Conservation (phyloP, 2,888 invertebrate species). For the Apodemia zela region DNA sequence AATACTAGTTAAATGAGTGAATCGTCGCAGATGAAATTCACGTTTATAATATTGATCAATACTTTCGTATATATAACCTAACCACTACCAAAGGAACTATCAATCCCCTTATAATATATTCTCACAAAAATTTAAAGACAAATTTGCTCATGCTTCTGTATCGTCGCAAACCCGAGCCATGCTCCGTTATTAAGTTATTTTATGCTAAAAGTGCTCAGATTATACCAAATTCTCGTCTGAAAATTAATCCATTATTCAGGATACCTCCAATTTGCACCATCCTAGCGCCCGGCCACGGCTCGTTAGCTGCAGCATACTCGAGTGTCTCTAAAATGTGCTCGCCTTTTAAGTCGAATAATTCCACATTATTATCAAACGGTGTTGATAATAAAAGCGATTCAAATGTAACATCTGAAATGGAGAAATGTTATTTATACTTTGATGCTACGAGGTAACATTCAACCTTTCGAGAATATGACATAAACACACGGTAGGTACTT, state of each 20-base stretch:
- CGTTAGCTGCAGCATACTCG: constrained; percentile 75
- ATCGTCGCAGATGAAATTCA: too few relatives aligned
- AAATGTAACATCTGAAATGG: constrained; percentile 83
- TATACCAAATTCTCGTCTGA: not conserved
- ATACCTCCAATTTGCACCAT: constrained; percentile 83
- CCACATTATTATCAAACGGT: constrained; percentile 89
- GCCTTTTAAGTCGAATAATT: constrained; percentile 86
- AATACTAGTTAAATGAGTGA: too few relatives aligned
- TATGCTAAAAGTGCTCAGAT: not conserved
- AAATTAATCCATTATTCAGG: not conserved
- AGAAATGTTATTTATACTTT: not conserved
- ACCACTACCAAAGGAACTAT: too few relatives aligned
- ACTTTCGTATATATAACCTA: too few relatives aligned
- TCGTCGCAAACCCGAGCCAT: not conserved
- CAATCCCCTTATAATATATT: not conserved
- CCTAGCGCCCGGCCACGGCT: constrained; percentile 62
- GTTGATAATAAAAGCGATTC: constrained; percentile 84
- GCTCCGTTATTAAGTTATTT: not conserved
- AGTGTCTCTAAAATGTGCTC: constrained; percentile 82
- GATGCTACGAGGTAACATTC: too few relatives aligned
- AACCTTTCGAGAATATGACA: too few relatives aligned
- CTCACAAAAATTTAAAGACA: not conserved
- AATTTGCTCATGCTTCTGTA: not conserved
- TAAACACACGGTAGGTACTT: too few relatives aligned
- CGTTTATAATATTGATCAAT: too few relatives aligned